A percentile compares a stretch with the other conserved stretches of the same genome.
phyloP scores from a whole-genome alignment of 2,797 vertebrate genomes.

The Rhynchonycteris naso region DNA sequence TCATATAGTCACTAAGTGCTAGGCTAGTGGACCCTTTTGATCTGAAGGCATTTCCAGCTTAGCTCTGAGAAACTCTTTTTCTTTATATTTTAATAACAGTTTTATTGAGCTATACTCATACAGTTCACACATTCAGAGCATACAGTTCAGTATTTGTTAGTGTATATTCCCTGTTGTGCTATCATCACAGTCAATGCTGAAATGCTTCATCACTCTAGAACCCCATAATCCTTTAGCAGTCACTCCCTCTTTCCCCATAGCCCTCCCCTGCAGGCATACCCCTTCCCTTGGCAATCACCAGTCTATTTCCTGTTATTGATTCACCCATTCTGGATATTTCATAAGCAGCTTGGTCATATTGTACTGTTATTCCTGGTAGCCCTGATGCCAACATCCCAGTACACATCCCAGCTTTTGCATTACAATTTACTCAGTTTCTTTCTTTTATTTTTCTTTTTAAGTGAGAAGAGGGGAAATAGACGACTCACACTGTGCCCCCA shows the following conservation, averaged over 20 bases:
- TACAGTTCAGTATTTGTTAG: neutral
- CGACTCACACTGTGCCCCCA: too few species aligned
- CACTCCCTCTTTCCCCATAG: neutral
- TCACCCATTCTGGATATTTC: neutral
- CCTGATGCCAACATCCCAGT: neutral
- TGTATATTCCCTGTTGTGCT: neutral
- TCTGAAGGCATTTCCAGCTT: slow-evolving; percentile 2
- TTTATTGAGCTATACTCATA: neutral
- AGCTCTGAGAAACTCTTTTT: neutral
- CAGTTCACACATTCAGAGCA: neutral
- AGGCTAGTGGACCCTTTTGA: neutral
- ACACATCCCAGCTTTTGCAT: neutral
- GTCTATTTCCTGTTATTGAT: neutral
- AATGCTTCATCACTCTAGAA: neutral
- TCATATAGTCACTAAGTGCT: neutral
- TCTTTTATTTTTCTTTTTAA: neutral
- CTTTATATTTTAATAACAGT: neutral
- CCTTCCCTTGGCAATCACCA: neutral
- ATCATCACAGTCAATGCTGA: neutral
- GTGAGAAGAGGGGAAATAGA: too few species aligned
- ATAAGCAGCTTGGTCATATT: neutral
- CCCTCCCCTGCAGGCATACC: too few species aligned
- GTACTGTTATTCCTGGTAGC: neutral
- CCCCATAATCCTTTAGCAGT: neutral
- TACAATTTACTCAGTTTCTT: neutral